Evolutionary conservation across 2,888 invertebrate species (phyloP).

Genomic region (Drosophila nigritarsus): DNA sequence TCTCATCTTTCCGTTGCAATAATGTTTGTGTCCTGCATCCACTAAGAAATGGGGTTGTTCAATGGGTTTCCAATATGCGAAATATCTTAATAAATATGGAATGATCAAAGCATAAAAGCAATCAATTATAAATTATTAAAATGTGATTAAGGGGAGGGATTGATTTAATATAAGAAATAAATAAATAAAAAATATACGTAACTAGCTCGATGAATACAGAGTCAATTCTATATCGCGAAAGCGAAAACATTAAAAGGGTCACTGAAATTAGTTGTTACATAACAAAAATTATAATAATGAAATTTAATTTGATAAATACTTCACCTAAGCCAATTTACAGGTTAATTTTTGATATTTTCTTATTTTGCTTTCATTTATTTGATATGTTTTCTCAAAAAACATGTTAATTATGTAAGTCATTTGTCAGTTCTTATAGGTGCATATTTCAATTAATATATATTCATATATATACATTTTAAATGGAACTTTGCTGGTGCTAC

Average conservation of each 20-base stretch:
- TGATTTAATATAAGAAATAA: neutral
- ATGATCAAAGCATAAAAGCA: neutral
- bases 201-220: neutral
- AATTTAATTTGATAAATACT: neutral
- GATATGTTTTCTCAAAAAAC: neutral
- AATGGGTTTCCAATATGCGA: neutral
- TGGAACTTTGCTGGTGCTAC: conserved; percentile 28
- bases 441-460: conserved; percentile 24
- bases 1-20: conserved; percentile 13
- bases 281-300: neutral
- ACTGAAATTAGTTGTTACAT: neutral
- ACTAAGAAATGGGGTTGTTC: conserved; percentile 1
- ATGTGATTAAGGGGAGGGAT: neutral
- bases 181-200: neutral
- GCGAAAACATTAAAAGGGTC: neutral
- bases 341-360: neutral
- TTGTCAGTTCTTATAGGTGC: neutral
- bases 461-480: conserved; percentile 14
- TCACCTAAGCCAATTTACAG: neutral
- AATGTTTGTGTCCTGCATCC: conserved; percentile 2
- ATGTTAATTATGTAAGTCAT: neutral
- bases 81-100: neutral
- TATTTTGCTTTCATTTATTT: neutral
- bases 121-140: neutral
- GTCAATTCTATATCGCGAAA: neutral